Conservation (phyloP, 2,113 vertebrate species). For the Grantiella picta region DNA sequence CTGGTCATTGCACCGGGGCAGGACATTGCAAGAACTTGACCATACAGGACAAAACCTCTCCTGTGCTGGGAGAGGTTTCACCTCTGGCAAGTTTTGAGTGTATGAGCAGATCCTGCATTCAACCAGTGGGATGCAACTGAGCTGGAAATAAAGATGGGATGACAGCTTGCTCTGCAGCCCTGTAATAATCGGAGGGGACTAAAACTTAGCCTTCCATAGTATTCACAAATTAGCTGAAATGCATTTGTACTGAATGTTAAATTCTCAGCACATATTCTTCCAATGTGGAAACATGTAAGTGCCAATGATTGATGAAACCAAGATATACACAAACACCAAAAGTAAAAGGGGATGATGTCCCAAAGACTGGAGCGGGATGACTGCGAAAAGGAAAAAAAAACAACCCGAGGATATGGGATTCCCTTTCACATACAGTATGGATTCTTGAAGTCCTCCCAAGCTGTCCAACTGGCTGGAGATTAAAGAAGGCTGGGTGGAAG, state of each 20-base stretch:
- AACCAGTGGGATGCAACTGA: not conserved
- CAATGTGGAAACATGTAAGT: not conserved
- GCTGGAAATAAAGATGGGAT: not conserved
- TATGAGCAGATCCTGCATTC: not conserved
- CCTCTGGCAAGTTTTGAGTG: not conserved
- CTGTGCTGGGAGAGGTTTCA: not conserved
- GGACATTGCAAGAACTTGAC: not conserved
- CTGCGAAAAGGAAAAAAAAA: not conserved
- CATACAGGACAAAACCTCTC: not conserved
- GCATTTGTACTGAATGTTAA: not conserved
- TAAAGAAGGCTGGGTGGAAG: constrained; percentile 18
- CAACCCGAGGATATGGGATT: not conserved
- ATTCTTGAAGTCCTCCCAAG: constrained; percentile 1
- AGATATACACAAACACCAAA: not conserved
- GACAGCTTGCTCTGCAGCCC: not conserved
- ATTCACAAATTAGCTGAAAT: not conserved
- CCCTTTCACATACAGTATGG: not conserved
- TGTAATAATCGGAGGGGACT: not conserved
- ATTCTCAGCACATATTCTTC: not conserved
- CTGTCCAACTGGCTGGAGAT: constrained; percentile 1
- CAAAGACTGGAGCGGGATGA: not conserved
- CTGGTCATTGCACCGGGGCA: not conserved
- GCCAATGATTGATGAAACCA: not conserved
- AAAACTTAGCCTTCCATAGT: not conserved
- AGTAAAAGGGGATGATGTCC: not conserved